These are phyloP conservation scores for Sciurus carolinensis DNA, from an alignment of 2,797 vertebrate species.

Conservation along the genomic window DNA sequence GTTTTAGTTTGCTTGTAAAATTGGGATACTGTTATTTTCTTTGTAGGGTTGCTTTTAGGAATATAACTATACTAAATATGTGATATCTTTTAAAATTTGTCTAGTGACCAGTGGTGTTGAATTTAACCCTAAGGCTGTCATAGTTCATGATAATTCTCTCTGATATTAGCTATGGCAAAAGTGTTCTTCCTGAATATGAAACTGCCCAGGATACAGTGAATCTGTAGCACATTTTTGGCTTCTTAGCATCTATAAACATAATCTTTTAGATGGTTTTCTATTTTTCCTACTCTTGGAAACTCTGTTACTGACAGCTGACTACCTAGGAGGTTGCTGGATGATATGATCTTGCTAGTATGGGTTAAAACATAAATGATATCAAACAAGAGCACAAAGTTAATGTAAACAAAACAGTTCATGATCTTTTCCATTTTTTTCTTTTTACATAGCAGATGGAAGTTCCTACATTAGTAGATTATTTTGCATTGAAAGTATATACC, in stretches of 20 bases:
- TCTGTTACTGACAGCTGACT: background rate
- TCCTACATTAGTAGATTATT: background rate
- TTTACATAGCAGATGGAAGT: background rate
- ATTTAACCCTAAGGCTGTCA: background rate
- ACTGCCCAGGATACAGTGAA: background rate
- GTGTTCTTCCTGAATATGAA: background rate
- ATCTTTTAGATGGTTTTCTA: background rate
- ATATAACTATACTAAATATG: background rate
- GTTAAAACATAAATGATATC: slow-evolving; percentile 28
- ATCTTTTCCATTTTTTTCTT: background rate
- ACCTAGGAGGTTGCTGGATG: background rate
- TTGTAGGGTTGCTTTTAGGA: background rate
- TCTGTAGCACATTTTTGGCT: slow-evolving; percentile 13
- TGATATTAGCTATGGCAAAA: background rate
- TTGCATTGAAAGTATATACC: background rate
- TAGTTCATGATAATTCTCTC: background rate
- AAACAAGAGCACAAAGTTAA: background rate
- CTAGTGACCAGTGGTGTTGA: background rate
- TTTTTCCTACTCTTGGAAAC: slow-evolving; percentile 3
- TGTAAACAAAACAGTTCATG: background rate
- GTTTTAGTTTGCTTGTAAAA: background rate
- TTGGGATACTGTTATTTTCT: background rate
- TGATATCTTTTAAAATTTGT: background rate
- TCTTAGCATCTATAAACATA: background rate
- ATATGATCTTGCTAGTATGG: background rate